These are phyloP conservation scores for Lissocephala sabroskyi DNA, from an alignment of 2,888 invertebrate genomes.

Conservation along the genomic window DNA sequence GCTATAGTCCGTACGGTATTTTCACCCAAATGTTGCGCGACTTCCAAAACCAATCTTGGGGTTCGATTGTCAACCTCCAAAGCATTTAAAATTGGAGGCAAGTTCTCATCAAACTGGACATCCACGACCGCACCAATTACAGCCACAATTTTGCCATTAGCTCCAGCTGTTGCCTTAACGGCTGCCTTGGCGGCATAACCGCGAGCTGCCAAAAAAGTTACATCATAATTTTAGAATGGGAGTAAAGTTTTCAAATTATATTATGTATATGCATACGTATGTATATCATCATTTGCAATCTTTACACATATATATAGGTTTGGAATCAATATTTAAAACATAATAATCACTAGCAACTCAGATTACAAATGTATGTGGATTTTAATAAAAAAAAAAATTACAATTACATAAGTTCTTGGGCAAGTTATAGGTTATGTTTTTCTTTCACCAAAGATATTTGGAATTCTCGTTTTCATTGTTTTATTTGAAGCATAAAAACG, in stretches of 20 bases:
- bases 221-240: background rate
- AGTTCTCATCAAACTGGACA: constrained; percentile 90
- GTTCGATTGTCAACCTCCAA: constrained; percentile 90
- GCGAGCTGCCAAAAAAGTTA: constrained; percentile 37
- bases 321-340: too few relatives aligned
- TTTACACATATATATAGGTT: too few relatives aligned
- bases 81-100: constrained; percentile 95
- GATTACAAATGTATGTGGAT: too few relatives aligned
- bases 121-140: constrained; percentile 99
- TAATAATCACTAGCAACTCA: too few relatives aligned
- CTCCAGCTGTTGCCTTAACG: constrained; percentile 50
- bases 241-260: background rate
- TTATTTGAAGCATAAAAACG: background rate
- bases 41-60: constrained; percentile 83
- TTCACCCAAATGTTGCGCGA: constrained; percentile 92
- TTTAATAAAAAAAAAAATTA: too few relatives aligned
- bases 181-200: constrained; percentile 65
- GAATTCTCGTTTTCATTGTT: background rate
- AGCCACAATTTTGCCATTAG: constrained; percentile 78
- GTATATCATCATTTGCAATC: background rate
- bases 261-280: background rate
- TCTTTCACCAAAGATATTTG: background rate
- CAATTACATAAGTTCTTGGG: background rate
- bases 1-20: constrained; percentile 93
- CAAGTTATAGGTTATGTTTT: background rate